phyloP scores from a whole-genome alignment of 2,113 vertebrate species.

The Himantopus leucocephalus region DNA sequence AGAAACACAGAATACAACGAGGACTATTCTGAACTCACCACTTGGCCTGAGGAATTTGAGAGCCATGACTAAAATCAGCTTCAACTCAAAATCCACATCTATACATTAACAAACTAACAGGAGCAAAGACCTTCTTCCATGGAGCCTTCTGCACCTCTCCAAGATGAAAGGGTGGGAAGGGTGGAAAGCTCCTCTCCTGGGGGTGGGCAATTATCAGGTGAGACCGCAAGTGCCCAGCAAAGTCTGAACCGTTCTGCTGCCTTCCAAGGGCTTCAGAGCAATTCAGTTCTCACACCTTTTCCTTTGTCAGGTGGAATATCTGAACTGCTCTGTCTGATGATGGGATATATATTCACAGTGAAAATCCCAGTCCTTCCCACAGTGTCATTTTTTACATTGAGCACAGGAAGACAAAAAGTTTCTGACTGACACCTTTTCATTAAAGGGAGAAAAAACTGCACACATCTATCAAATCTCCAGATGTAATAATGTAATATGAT shows the following conservation, averaged over 20 bases:
- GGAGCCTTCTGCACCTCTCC: not conserved
- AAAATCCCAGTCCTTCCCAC: not conserved
- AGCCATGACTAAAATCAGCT: not conserved
- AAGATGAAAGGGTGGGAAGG: not conserved
- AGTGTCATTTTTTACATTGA: slow-evolving; percentile 14
- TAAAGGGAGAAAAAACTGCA: not conserved
- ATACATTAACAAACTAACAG: not conserved
- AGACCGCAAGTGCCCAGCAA: not conserved
- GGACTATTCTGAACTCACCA: not conserved
- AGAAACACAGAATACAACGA: not conserved
- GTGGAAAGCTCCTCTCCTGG: not conserved
- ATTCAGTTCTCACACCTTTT: not conserved
- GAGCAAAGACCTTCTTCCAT: not conserved
- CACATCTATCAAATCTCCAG: not conserved
- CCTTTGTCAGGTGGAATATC: not conserved
- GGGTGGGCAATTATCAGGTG: not conserved
- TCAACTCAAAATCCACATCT: not conserved
- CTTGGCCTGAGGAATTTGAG: not conserved
- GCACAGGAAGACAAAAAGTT: not conserved
- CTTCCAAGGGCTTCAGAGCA: not conserved
- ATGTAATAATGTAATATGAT: slow-evolving; percentile 24
- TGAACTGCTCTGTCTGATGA: not conserved
- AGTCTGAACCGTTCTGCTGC: not conserved
- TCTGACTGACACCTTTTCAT: slow-evolving; percentile 14
- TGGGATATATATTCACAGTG: not conserved